These are phyloP conservation scores for Syrmaticus mikado DNA, from an alignment of 2,113 vertebrate genomes.

Conservation along the genomic window DNA sequence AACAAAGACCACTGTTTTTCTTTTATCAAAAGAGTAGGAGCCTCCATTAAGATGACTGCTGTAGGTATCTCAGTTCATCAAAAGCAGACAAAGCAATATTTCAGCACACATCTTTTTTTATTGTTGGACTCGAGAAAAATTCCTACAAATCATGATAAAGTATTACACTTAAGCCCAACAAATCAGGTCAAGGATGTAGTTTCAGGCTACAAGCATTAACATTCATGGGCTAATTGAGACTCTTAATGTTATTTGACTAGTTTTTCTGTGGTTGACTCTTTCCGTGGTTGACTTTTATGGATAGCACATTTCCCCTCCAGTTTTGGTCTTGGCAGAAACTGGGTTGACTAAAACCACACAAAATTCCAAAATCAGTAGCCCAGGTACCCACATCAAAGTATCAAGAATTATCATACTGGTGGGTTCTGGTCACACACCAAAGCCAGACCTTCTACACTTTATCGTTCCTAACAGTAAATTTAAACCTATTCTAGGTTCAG, in stretches of 20 bases:
- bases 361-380: conserved; percentile 70
- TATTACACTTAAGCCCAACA: not conserved
- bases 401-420: conserved; percentile 64
- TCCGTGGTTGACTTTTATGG: conserved; percentile 76
- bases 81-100: not conserved
- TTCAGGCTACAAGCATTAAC: conserved; percentile 58
- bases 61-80: not conserved
- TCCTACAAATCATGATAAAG: not conserved
- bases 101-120: not conserved
- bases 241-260: conserved; percentile 66
- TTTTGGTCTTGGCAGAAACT: conserved; percentile 65
- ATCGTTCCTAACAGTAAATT: conserved; percentile 76
- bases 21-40: not conserved
- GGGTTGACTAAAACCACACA: conserved; percentile 73
- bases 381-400: conserved; percentile 76
- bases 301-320: conserved; percentile 67
- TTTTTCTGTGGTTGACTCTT: conserved; percentile 74
- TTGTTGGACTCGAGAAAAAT: not conserved
- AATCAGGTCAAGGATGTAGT: conserved; percentile 7
- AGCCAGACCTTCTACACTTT: conserved; percentile 66
- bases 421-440: conserved; percentile 75
- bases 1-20: not conserved
- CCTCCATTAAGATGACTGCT: not conserved
- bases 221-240: conserved; percentile 65
- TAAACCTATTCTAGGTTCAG: conserved; percentile 75